Percentiles rank a stretch among this genome's conserved stretches.
Evolutionary conservation across 2,797 vertebrate genomes (phyloP).

Genomic region (Enteromius viviparus): DNA sequence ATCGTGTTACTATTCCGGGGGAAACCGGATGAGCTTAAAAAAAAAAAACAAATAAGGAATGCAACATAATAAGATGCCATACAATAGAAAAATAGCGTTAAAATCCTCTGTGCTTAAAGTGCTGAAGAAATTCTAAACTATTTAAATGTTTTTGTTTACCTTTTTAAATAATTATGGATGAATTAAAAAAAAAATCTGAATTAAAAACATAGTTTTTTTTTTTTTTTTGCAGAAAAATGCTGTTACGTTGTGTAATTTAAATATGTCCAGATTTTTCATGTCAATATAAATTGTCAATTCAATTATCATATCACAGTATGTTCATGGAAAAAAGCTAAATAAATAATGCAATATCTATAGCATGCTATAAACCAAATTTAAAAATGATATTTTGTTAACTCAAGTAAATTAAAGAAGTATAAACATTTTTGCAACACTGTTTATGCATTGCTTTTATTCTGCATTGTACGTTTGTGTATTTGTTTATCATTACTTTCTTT

Average conservation of each 20-base stretch:
- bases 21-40: neutral
- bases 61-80: neutral
- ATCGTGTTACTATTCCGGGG: neutral
- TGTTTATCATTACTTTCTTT: neutral
- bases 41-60: neutral
- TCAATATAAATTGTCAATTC: neutral
- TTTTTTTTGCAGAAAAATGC: neutral
- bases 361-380: neutral
- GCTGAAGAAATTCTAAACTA: neutral
- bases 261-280: neutral
- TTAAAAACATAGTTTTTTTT: no score
- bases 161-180: neutral
- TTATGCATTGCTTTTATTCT: neutral
- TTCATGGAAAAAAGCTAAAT: neutral
- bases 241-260: neutral
- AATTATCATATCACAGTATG: neutral
- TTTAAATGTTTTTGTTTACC: no score
- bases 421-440: neutral
- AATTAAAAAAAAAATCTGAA: neutral
- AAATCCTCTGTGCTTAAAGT: neutral
- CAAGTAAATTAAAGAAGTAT: neutral
- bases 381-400: neutral
- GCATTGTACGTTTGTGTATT: neutral
- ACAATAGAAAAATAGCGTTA: neutral
- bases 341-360: neutral